Evolutionary conservation across 2,888 invertebrate genomes (phyloP).

Genomic region (Chymomyza caudatula): DNA sequence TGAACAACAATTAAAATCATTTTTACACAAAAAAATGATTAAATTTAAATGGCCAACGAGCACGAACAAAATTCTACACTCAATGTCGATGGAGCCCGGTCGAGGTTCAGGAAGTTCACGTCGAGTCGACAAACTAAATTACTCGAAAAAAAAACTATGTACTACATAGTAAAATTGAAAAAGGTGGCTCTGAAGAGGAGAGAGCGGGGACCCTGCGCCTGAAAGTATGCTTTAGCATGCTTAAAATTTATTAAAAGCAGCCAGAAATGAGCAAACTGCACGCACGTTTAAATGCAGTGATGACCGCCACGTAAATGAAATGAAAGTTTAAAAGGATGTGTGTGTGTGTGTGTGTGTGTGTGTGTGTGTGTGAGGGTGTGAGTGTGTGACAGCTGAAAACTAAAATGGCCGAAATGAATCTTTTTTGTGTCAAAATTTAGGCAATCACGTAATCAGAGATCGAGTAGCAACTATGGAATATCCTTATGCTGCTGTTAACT

Average conservation of each 20-base stretch:
- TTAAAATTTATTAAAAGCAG: conserved; percentile 49
- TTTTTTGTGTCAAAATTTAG: too few species aligned
- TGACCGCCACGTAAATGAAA: background rate
- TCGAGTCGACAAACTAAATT: background rate
- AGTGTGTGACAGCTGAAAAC: too few species aligned
- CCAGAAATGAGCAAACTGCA: conserved; percentile 47
- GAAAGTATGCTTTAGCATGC: conserved; percentile 22
- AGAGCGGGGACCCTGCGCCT: conserved; percentile 17
- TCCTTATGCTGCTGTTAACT: too few species aligned
- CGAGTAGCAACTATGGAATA: too few species aligned
- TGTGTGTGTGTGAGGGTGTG: background rate
- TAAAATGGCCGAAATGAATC: too few species aligned
- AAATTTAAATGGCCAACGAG: conserved; percentile 49
- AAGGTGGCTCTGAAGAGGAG: background rate
- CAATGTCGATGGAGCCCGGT: background rate
- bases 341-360: background rate
- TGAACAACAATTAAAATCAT: conserved; percentile 61
- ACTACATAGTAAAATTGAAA: background rate
- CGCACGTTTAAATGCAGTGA: conserved; percentile 26
- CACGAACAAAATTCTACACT: conserved; percentile 27
- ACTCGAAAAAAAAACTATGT: background rate
- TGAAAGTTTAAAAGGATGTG: background rate
- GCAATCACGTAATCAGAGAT: too few species aligned
- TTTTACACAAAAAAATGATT: conserved; percentile 63
- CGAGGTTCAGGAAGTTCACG: background rate